Percentiles rank a stretch among this genome's conserved stretches.
Evolutionary conservation across 2,113 vertebrate species (phyloP).

Genomic region (Romanogobio albipinnatus): DNA sequence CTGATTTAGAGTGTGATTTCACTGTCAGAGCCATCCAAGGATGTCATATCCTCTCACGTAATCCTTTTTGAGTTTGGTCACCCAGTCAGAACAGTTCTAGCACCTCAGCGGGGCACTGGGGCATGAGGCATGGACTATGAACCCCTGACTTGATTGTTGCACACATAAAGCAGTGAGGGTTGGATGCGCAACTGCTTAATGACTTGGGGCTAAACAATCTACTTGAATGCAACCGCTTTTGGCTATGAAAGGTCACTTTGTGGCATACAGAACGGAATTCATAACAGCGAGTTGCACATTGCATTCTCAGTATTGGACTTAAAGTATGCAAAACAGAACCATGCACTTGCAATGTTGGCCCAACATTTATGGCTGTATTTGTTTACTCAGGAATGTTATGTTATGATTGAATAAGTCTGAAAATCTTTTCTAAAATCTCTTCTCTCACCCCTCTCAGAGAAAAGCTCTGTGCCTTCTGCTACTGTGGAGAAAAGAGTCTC

Average conservation of each 20-base stretch:
- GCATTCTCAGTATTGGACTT: not conserved
- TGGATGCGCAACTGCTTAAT: not conserved
- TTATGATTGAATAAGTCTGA: not conserved
- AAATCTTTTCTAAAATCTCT: not conserved
- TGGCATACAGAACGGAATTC: not conserved
- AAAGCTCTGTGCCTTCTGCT: conserved; percentile 98
- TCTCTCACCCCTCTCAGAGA: conserved; percentile 74
- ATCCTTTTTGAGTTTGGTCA: not conserved
- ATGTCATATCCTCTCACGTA: not conserved
- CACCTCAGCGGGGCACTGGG: not conserved
- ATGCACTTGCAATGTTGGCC: not conserved
- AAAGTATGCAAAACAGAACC: not conserved
- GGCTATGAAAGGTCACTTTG: not conserved
- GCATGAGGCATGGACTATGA: not conserved
- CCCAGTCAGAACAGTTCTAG: not conserved
- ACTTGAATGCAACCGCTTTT: not conserved
- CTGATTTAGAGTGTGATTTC: not conserved
- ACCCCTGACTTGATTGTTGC: not conserved
- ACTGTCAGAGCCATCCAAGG: conserved; percentile 5
- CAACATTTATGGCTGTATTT: not conserved
- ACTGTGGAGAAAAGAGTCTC: conserved; percentile 87
- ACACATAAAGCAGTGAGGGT: conserved; percentile 4
- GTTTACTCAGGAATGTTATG: not conserved
- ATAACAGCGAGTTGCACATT: not conserved
- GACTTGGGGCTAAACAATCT: conserved; percentile 8